A percentile compares a stretch with the other conserved stretches of the same genome.
Evolutionary conservation across 2,113 vertebrate species (phyloP).

Genomic region (Cromileptes altivelis): DNA sequence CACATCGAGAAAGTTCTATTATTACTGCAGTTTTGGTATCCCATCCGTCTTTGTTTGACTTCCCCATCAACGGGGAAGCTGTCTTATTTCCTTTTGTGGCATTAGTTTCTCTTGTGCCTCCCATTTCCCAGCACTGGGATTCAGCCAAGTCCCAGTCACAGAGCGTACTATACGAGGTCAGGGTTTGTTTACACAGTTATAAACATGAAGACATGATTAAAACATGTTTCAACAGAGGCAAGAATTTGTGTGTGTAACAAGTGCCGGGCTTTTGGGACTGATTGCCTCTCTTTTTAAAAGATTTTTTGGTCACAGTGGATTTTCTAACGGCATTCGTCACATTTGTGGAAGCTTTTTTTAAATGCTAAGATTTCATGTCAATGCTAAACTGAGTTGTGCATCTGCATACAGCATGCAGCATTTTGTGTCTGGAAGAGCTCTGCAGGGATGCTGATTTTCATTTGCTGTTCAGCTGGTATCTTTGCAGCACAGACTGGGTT

Average conservation of each 20-base stretch:
- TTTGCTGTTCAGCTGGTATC: not conserved
- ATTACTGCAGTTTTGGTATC: slow-evolving; percentile 24
- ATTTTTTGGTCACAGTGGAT: slow-evolving; percentile 9
- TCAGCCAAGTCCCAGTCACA: slow-evolving; percentile 54
- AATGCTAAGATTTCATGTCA: not conserved
- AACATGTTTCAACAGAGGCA: slow-evolving; percentile 49
- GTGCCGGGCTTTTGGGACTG: not conserved
- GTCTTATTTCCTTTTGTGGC: slow-evolving; percentile 70
- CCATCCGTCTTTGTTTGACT: slow-evolving; percentile 43
- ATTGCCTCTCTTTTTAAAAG: slow-evolving; percentile 1
- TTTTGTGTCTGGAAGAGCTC: slow-evolving; percentile 16
- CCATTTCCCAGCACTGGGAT: slow-evolving; percentile 31
- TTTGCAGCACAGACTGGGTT: not conserved
- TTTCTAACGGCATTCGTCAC: not conserved
- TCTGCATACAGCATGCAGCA: slow-evolving; percentile 22
- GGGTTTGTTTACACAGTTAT: slow-evolving; percentile 60
- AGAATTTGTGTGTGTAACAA: slow-evolving; percentile 1
- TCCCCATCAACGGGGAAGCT: slow-evolving; percentile 19
- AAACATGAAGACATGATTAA: slow-evolving; percentile 67
- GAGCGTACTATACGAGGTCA: slow-evolving; percentile 48
- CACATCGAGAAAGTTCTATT: slow-evolving; percentile 24
- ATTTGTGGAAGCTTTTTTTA: not conserved
- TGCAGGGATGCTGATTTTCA: slow-evolving; percentile 8
- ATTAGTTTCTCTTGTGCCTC: slow-evolving; percentile 40
- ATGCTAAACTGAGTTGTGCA: slow-evolving; percentile 3